Base-by-base conservation (phyloP, 2,888 invertebrate genomes). In the Phaonia tiefii region DNA sequence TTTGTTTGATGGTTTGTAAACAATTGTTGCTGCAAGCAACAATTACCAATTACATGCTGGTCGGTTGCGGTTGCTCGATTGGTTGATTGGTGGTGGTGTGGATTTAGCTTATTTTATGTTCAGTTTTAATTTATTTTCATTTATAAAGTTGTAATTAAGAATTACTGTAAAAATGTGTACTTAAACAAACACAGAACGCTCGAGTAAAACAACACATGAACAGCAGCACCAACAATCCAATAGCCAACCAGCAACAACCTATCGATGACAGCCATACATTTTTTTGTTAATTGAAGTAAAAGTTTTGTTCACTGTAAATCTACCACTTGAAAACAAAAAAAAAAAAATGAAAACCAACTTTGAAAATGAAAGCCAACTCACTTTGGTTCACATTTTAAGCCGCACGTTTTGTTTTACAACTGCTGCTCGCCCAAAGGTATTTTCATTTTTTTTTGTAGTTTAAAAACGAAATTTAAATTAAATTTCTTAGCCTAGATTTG, bases 71-170 rank as follows among this genome's bases (percentile, higher is more conserved):
- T 13, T 22, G 22, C 22, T 22, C 51, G 11, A 25, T 26, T 1
- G 25, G 7, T n/a, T n/a, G 22, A n/a, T 25, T 58, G 58, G 15
- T 37, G 22, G 54, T 54, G 25, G n/a, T 25, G 17, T 17, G 42
- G 26, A 67, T 79, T 71, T 46, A 58, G 69, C 25, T 76, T 54
- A 39, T 56, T 73, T n/a, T n/a, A n/a, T n/a, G n/a, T n/a, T n/a
- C n/a, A n/a, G n/a, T n/a, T 42, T 60, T 26, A 31, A 54, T 71
- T 56, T 65, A n/a, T 66, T 51, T 63, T 63, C 73, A 54, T 74
- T 77, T 80, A 77, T 77, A 80, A 77, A 71, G 77, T 15, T 77
- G 74, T 60, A 80, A 80, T 80, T 80, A 80, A 80, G 77, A 77
- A 54, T 74, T 74, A 74, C 70, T 42, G 66, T 81, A 74, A 11